phyloP scores from a whole-genome alignment of 1,140 invertebrate species.

The Teleogryllus occipitalis region DNA sequence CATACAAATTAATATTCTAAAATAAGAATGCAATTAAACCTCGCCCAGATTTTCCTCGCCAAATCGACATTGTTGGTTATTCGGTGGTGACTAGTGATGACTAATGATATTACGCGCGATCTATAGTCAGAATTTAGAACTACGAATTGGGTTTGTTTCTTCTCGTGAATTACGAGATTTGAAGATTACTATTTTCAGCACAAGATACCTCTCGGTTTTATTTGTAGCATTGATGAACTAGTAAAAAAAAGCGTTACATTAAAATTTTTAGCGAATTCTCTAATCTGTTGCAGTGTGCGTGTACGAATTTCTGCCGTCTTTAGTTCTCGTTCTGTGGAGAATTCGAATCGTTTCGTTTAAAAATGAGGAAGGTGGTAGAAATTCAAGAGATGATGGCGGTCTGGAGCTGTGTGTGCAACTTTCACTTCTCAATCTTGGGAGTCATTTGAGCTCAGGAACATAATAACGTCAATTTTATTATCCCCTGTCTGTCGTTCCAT shows the following conservation, averaged over 20 bases:
- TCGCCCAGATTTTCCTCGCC: no score
- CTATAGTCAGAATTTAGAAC: constrained; percentile 8
- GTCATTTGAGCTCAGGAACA: constrained; percentile 21
- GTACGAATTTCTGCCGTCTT: background rate
- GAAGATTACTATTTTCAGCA: constrained; percentile 25
- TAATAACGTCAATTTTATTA: background rate
- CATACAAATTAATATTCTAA: no score
- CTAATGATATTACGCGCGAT: background rate
- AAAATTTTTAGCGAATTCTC: constrained; percentile 12
- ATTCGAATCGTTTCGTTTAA: background rate
- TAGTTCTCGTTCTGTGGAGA: constrained; percentile 6
- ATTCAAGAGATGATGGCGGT: constrained; percentile 24
- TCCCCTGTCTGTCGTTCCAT: background rate
- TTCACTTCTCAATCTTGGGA: constrained; percentile 22
- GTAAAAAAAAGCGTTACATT: constrained; percentile 16
- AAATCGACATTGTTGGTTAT: constrained; percentile 14
- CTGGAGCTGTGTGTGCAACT: constrained; percentile 21
- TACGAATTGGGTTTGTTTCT: constrained; percentile 17
- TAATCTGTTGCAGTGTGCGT: constrained; percentile 3
- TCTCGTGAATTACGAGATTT: constrained; percentile 23
- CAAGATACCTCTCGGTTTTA: constrained; percentile 23
- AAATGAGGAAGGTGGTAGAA: constrained; percentile 23
- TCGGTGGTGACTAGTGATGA: background rate
- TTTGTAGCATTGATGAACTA: constrained; percentile 18
- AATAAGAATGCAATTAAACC: no score